Evolutionary conservation across 2,888 invertebrate genomes (phyloP), one percentile per base, ranked within the genome.

Genomic region (Coleophora flavipennella): DNA sequence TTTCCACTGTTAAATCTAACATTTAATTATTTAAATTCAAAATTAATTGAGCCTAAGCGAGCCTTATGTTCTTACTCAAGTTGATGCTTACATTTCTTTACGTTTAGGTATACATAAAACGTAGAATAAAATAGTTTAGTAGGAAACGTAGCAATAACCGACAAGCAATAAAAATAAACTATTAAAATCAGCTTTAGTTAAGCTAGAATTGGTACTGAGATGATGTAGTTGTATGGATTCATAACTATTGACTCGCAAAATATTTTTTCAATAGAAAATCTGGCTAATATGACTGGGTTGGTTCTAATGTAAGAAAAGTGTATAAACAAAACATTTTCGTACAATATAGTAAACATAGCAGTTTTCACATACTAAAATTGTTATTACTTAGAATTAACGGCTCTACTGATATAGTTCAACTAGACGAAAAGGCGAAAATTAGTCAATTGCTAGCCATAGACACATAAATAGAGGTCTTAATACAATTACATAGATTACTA

Each of bases 391-490:
- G 73, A 63, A 51, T 57, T 59, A 64, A 74, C 76, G 73, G 77
- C 79, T 20, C 20, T 20, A 6, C 20, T 70, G 57, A 59, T 55
- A 71, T 80, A 80, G 79, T 70, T 69, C 62, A 70, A 70, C 66
- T 81, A 80, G 81, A 70, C 76, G 66, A 66, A 60, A 60, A 62
- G 53, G 69, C 72, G 72, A 67, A 58, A 64, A 67, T 73, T 81
- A 83, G 83, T 84, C 83, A 83, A 84, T 84, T 84, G 83, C 81
- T 84, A 84, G 83, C 79, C 71, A 74, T 83, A 81, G 71, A 69
- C 60, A 69, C 60, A 62, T 68, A 69, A 75, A 64, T 76, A 73
- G 66, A 67, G 51, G 62, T 20, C 6, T 9, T 10, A 29, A 29
- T 9, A 29, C 11, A 10, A 53, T 59, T 73, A n/a, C n/a, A n/a